Conservation (phyloP, 1,140 invertebrate species). For the Oryzaephilus surinamensis region DNA sequence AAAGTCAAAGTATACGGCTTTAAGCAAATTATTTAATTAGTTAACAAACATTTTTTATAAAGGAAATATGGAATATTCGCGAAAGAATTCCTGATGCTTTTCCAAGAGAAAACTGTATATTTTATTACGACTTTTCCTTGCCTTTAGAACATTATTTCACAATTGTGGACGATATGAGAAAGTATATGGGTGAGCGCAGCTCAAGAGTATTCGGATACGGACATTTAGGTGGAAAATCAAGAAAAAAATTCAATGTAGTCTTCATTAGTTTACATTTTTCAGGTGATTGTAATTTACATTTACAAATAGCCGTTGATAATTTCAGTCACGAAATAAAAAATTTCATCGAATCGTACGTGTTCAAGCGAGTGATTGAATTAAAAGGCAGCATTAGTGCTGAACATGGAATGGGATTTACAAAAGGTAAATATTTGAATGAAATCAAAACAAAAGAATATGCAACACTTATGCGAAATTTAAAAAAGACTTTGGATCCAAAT, state of each 20-base stretch:
- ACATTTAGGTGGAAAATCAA: too few species aligned
- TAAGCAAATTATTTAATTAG: not conserved
- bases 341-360: conserved; percentile 78
- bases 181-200: conserved; percentile 45
- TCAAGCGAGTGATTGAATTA: conserved; percentile 65
- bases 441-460: conserved; percentile 54
- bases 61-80: conserved; percentile 73
- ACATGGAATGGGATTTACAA: conserved; percentile 88
- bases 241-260: too few species aligned
- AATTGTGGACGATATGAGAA: conserved; percentile 60
- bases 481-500: conserved; percentile 81
- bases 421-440: conserved; percentile 74
- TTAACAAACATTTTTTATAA: conserved; percentile 31
- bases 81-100: conserved; percentile 77
- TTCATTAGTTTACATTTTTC: too few species aligned
- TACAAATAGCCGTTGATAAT: conserved; percentile 66
- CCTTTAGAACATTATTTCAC: conserved; percentile 73
- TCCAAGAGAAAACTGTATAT: conserved; percentile 64
- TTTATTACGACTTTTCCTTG: conserved; percentile 91
- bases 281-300: conserved; percentile 85
- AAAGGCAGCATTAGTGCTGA: conserved; percentile 90
- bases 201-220: conserved; percentile 76
- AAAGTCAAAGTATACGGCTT: too few species aligned
- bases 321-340: conserved; percentile 57
- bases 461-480: conserved; percentile 72